phyloP scores from a whole-genome alignment of 2,113 vertebrate genomes.

The Muscicapa adusta region DNA sequence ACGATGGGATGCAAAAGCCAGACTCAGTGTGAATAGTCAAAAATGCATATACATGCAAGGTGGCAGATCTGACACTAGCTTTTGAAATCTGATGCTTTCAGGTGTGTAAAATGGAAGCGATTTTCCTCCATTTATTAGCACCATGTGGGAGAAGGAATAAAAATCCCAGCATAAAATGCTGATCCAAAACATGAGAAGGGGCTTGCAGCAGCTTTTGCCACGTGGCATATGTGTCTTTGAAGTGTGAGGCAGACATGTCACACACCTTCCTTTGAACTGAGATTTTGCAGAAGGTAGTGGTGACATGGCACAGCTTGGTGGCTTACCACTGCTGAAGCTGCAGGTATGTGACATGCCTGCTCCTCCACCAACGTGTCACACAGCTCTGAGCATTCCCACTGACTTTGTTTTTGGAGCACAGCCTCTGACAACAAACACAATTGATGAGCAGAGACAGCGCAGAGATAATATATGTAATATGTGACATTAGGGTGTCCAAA shows the following conservation, averaged over 20 bases:
- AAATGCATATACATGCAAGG: background rate
- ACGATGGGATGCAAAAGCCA: background rate
- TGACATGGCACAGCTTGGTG: slow-evolving; percentile 67
- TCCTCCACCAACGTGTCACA: background rate
- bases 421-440: slow-evolving; percentile 14
- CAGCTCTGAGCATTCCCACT: background rate
- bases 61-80: background rate
- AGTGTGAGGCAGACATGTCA: slow-evolving; percentile 53
- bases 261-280: slow-evolving; percentile 60
- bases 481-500: slow-evolving; percentile 34
- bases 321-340: slow-evolving; percentile 33
- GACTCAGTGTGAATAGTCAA: slow-evolving; percentile 3
- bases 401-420: slow-evolving; percentile 21
- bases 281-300: slow-evolving; percentile 10
- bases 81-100: slow-evolving; percentile 32
- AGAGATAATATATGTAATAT: slow-evolving; percentile 3
- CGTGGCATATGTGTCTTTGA: slow-evolving; percentile 31
- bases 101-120: slow-evolving; percentile 11
- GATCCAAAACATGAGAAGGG: slow-evolving; percentile 45
- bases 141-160: slow-evolving; percentile 5
- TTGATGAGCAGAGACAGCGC: slow-evolving; percentile 9
- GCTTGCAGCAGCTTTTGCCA: slow-evolving; percentile 32
- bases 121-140: slow-evolving; percentile 55
- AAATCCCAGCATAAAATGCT: slow-evolving; percentile 34
- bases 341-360: slow-evolving; percentile 13